Base-by-base conservation (phyloP, 2,888 invertebrate species). In the Synergus gifuensis region DNA sequence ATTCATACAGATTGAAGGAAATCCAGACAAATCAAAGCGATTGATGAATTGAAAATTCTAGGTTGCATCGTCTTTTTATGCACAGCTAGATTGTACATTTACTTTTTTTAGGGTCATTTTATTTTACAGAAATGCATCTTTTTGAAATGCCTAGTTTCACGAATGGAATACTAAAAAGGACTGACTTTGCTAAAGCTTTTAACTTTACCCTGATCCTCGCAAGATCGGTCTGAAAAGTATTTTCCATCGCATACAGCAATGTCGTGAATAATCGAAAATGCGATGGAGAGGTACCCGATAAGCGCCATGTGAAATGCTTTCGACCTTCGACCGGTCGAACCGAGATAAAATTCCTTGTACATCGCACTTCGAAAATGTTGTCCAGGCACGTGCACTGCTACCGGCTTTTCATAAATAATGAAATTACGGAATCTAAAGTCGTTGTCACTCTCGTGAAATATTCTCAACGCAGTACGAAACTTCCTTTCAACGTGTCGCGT, bases 341-440 rank as follows among this genome's bases (percentile, higher is more conserved):
- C 12, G 16, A 69, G 76, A 81, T 81, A 82, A 83, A 82, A 82
- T 79, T 81, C 76, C 42, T 22, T 73, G 64, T 78, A 78, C 69
- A 78, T 64, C 58, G 76, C 40, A 58, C 76, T 42, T 40, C 28
- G 64, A 60, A 76, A 76, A 79, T 58, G 66, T 78, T 77, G 42
- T 22, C 36, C 11, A 62, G 42, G 73, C 58, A 76, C 76, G 81
- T 80, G 81, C 78, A 67, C 60, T 76, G 76, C 79, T 77, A 78
- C 69, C 77, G 78, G 81, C 73, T 78, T 79, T 79, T 83, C 83
- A 84, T 85, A 85, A 85, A 85, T 84, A 85, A 83, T 85, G 77
- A 82, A 82, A 84, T 82, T 81, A 78, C 77, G 77, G 81, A 76
- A 78, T 80, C 79, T 78, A 76, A 78, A 79, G 80, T 79, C 79